Percentiles rank a stretch among this genome's conserved stretches.
These are phyloP conservation scores for Odiellus spinosus DNA, from an alignment of 2,888 invertebrate species.

Conservation along the genomic window DNA sequence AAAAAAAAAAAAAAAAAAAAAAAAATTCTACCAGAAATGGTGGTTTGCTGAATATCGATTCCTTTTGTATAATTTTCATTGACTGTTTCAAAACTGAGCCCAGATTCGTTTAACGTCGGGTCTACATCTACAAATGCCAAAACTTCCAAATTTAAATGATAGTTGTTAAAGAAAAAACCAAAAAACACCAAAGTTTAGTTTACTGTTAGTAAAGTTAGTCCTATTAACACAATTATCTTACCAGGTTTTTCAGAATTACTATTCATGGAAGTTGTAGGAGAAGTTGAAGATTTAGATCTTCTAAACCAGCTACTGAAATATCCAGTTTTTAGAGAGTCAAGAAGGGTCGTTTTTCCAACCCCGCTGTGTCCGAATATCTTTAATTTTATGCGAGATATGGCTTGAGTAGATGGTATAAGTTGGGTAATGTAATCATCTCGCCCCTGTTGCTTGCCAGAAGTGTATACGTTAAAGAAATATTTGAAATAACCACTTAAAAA, in stretches of 20 bases:
- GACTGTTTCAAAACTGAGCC: slow-evolving; percentile 9
- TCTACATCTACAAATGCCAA: not conserved
- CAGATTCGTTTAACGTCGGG: slow-evolving; percentile 1
- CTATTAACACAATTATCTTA: too few relatives aligned
- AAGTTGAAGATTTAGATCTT: slow-evolving; percentile 21
- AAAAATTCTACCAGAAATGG: slow-evolving; percentile 31
- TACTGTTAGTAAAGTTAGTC: too few relatives aligned
- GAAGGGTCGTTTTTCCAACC: slow-evolving; percentile 51
- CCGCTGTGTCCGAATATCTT: slow-evolving; percentile 54
- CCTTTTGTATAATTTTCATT: slow-evolving; percentile 44
- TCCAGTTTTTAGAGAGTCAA: slow-evolving; percentile 48
- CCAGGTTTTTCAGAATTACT: not conserved
- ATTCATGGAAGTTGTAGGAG: slow-evolving; percentile 6
- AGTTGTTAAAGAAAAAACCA: too few relatives aligned
- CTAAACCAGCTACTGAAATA: slow-evolving; percentile 48
- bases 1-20: too few relatives aligned
- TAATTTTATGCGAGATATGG: slow-evolving; percentile 45
- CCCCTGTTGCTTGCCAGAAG: slow-evolving; percentile 25
- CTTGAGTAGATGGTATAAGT: slow-evolving; percentile 40
- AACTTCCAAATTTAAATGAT: not conserved
- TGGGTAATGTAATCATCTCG: slow-evolving; percentile 43
- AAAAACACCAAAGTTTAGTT: too few relatives aligned
- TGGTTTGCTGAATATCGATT: slow-evolving; percentile 44
- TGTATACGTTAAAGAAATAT: slow-evolving; percentile 1
- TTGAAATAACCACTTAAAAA: slow-evolving; percentile 1